phyloP scores from a whole-genome alignment of 2,797 vertebrate genomes.

The Channa striata region DNA sequence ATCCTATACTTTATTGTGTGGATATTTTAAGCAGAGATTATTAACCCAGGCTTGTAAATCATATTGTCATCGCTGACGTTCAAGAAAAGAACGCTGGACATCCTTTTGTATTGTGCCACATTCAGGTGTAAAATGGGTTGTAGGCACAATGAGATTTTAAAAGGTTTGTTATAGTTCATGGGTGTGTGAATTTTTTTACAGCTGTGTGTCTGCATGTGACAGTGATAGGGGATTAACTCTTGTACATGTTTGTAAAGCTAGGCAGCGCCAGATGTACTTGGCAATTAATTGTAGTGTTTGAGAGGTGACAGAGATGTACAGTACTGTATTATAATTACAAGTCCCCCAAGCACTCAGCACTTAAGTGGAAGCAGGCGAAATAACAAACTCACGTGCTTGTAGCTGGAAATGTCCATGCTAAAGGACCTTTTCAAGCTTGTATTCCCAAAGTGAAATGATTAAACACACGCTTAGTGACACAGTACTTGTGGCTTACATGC shows the following conservation, averaged over 20 bases:
- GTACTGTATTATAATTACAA: conserved; percentile 51
- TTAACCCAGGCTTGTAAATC: conserved; percentile 17
- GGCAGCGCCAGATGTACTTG: conserved; percentile 71
- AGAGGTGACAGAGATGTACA: conserved; percentile 61
- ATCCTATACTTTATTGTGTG: conserved; percentile 15
- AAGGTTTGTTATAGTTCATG: conserved; percentile 1
- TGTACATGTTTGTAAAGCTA: conserved; percentile 54
- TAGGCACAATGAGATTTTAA: background rate
- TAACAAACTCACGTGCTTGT: conserved; percentile 30
- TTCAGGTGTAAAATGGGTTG: conserved; percentile 37
- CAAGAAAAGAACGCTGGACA: conserved; percentile 20
- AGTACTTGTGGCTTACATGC: too few species aligned
- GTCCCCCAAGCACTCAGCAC: conserved; percentile 65
- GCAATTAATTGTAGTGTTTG: conserved; percentile 64
- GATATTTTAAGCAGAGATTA: conserved; percentile 47
- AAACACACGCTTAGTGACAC: background rate
- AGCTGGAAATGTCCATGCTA: too few species aligned
- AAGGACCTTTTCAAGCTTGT: too few species aligned
- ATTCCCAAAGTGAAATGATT: background rate
- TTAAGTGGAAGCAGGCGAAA: conserved; percentile 63
- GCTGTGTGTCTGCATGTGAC: conserved; percentile 13
- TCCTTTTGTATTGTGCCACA: conserved; percentile 15
- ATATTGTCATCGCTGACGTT: conserved; percentile 31
- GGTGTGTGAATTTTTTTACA: too few species aligned
- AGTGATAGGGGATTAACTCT: conserved; percentile 38